Evolutionary conservation across 2,113 vertebrate genomes (phyloP).

Genomic region (Chamaea fasciata): DNA sequence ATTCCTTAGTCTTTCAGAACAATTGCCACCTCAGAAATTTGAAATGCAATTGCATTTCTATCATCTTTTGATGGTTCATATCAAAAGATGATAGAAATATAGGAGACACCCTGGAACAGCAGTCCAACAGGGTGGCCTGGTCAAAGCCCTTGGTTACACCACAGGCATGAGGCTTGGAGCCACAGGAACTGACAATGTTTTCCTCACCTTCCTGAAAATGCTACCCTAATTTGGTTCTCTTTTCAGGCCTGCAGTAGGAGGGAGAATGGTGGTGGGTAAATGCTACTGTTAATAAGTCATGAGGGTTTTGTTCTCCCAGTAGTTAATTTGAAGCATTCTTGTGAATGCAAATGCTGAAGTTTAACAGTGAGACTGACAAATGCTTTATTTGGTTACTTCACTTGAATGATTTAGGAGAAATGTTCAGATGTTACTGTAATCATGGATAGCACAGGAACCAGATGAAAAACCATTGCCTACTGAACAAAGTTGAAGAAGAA

Average conservation of each 20-base stretch:
- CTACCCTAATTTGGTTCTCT: not conserved
- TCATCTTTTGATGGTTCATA: not conserved
- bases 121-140: not conserved
- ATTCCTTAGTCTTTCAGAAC: not conserved
- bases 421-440: not conserved
- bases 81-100: not conserved
- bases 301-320: not conserved
- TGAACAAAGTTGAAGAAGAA: not conserved
- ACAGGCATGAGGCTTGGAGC: not conserved
- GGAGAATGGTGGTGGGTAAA: not conserved
- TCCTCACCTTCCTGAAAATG: not conserved
- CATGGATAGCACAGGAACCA: not conserved
- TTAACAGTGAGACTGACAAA: not conserved
- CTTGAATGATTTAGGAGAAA: not conserved
- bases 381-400: not conserved
- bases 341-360: not conserved
- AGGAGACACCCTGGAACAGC: not conserved
- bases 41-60: not conserved
- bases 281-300: not conserved
- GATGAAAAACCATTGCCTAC: not conserved
- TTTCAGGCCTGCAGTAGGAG: not conserved
- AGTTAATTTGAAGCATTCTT: not conserved
- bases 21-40: not conserved
- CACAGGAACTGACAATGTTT: not conserved
- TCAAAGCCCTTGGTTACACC: not conserved